These are phyloP conservation scores for Pyrocoelia pectoralis DNA, from an alignment of 2,888 invertebrate species.

Conservation along the genomic window DNA sequence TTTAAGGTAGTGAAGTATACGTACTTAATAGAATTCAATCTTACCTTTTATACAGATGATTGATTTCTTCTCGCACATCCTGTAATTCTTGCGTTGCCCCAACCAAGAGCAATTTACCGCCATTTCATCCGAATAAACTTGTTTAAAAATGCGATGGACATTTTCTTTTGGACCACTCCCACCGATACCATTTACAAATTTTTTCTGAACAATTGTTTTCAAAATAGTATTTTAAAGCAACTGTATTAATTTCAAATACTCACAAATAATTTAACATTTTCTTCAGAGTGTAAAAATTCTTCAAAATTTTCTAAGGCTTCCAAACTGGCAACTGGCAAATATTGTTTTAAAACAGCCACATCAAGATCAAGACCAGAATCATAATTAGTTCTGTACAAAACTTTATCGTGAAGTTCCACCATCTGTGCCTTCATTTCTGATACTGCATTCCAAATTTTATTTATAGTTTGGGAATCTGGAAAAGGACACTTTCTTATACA, in stretches of 20 bases:
- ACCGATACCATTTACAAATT: background rate
- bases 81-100: too few species aligned
- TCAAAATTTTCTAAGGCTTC: background rate
- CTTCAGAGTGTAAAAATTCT: background rate
- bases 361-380: too few species aligned
- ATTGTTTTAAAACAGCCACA: too few species aligned
- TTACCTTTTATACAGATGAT: conserved; percentile 1
- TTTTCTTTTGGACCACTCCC: background rate
- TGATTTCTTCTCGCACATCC: background rate
- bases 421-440: background rate
- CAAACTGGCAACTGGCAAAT: background rate
- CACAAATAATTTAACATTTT: background rate
- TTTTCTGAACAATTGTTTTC: background rate
- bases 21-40: background rate
- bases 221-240: background rate
- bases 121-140: too few species aligned
- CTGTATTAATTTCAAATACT: background rate
- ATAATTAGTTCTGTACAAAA: background rate
- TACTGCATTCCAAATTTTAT: background rate
- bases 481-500: background rate
- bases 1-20: too few species aligned
- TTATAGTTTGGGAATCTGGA: too few species aligned
- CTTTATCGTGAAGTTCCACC: conserved; percentile 3
- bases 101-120: too few species aligned
- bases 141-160: background rate